Evolutionary conservation across 2,797 vertebrate genomes (phyloP).

Genomic region (Phyllotis vaccarum): DNA sequence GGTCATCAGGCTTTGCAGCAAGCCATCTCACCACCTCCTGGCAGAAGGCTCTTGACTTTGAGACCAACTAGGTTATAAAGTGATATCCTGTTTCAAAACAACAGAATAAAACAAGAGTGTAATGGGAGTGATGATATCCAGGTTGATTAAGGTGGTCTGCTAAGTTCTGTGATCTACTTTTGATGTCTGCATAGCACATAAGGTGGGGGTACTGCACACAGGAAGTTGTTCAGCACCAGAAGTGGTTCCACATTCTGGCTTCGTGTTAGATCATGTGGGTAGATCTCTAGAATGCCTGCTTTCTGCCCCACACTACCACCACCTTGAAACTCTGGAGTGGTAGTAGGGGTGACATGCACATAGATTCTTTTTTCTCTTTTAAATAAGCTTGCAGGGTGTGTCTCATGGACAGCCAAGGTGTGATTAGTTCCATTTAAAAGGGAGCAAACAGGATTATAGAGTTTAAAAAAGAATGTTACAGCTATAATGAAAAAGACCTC

Average conservation of each 20-base stretch:
- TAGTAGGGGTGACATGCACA: neutral
- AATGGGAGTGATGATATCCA: neutral
- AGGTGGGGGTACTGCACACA: neutral
- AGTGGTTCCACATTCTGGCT: neutral
- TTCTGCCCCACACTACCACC: neutral
- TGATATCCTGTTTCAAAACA: neutral
- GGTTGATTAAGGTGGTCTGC: neutral
- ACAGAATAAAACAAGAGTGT: neutral
- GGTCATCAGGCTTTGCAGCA: neutral
- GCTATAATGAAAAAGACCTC: neutral
- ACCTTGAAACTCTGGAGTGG: neutral
- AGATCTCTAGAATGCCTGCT: neutral
- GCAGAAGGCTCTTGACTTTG: neutral
- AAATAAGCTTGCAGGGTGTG: constrained; percentile 44
- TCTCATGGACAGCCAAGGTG: neutral
- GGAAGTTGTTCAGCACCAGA: neutral
- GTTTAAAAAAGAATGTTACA: constrained; percentile 47
- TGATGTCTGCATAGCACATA: neutral
- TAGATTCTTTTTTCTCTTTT: neutral
- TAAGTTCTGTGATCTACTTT: neutral
- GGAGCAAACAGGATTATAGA: constrained; percentile 65
- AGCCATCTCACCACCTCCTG: neutral
- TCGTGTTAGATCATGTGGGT: neutral
- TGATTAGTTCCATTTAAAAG: constrained; percentile 4
- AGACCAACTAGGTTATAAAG: neutral